A percentile compares a stretch with the other conserved stretches of the same genome.
Evolutionary conservation across 1,140 invertebrate genomes (phyloP).

Genomic region (Neodiprion fabricii): DNA sequence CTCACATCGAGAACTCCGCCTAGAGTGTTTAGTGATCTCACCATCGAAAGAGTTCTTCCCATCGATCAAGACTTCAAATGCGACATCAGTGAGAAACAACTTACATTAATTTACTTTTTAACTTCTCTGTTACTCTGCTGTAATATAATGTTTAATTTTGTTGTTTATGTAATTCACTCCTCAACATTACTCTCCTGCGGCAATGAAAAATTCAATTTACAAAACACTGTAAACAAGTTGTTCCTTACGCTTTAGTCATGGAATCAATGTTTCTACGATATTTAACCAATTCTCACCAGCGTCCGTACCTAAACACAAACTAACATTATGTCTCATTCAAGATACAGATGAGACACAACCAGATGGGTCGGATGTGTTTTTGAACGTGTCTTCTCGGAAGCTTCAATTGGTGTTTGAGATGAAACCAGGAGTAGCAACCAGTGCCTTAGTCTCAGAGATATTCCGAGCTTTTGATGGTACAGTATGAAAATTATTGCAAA

Average conservation of each 20-base stretch:
- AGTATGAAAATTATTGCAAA: conserved; percentile 12
- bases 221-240: no score
- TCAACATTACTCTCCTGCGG: neutral
- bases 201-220: no score
- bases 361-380: conserved; percentile 63
- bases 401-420: conserved; percentile 70
- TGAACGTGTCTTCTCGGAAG: conserved; percentile 67
- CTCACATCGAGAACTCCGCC: conserved; percentile 67
- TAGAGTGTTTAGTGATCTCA: conserved; percentile 72
- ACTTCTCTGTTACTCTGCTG: conserved; percentile 27
- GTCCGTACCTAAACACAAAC: no score
- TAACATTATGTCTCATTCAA: conserved; percentile 40
- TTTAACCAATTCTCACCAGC: neutral
- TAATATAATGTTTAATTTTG: conserved; percentile 24
- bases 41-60: conserved; percentile 76
- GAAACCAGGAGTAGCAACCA: conserved; percentile 68
- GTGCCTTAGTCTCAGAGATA: conserved; percentile 66
- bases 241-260: no score
- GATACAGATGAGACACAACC: conserved; percentile 63
- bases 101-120: conserved; percentile 8
- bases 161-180: conserved; percentile 11
- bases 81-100: conserved; percentile 67
- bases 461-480: conserved; percentile 56
- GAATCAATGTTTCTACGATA: conserved; percentile 8
- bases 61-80: conserved; percentile 78